Conservation (phyloP, 2,797 vertebrate species). For the Siniperca undulata region DNA sequence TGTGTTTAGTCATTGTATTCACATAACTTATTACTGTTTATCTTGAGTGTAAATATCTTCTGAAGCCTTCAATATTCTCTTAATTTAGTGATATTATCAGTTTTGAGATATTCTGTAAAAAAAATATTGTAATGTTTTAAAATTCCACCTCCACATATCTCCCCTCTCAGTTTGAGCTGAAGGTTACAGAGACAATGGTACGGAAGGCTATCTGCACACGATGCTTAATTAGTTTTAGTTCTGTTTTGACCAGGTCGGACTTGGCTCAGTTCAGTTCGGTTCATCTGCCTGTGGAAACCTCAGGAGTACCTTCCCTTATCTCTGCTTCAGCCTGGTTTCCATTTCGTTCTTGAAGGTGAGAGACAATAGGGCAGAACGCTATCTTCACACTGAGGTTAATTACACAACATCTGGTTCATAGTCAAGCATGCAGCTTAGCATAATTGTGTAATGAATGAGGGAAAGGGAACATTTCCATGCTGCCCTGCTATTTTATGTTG, state of each 20-base stretch:
- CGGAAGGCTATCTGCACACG: conserved; percentile 9
- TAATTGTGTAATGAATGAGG: conserved; percentile 75
- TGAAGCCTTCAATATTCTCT: not conserved
- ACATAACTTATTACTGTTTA: not conserved
- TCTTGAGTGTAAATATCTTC: no score
- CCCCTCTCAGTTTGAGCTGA: conserved; percentile 4
- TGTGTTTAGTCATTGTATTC: not conserved
- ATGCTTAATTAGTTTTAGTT: conserved; percentile 46
- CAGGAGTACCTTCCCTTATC: conserved; percentile 50
- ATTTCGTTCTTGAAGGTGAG: conserved; percentile 72
- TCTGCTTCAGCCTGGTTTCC: conserved; percentile 53
- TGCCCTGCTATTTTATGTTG: conserved; percentile 48
- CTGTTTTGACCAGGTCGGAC: conserved; percentile 28
- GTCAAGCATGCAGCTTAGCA: conserved; percentile 70
- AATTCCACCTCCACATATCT: not conserved
- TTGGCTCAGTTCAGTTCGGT: conserved; percentile 12
- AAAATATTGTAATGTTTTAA: not conserved
- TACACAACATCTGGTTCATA: conserved; percentile 76
- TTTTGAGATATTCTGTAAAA: not conserved
- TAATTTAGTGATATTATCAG: not conserved
- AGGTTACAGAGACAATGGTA: conserved; percentile 32
- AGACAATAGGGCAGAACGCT: conserved; percentile 71
- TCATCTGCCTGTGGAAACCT: conserved; percentile 1
- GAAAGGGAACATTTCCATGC: conserved; percentile 53
- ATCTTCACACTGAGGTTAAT: conserved; percentile 78